Conservation (phyloP, 2,797 vertebrate species). For the Parauchenoglanis punctatus region DNA sequence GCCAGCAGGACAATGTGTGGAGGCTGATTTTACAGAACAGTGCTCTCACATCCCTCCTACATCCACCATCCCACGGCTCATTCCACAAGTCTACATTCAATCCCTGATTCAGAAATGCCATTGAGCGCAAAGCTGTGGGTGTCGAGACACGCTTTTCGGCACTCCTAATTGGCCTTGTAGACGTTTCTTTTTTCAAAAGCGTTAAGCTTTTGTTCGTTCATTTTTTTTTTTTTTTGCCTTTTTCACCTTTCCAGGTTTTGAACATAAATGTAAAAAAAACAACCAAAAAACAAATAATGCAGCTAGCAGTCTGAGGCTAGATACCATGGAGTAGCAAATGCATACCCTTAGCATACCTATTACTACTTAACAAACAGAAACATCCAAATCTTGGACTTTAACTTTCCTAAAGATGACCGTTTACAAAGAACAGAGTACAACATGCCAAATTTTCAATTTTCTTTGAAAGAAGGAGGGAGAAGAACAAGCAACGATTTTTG, state of each 20-base stretch:
- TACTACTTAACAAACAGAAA: not conserved
- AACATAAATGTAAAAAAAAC: not conserved
- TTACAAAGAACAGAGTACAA: not conserved
- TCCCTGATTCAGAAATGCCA: constrained; percentile 60
- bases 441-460: not conserved
- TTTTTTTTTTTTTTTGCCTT: not conserved
- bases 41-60: constrained; percentile 64
- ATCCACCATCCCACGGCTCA: constrained; percentile 60
- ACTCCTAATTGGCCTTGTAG: constrained; percentile 24
- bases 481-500: not conserved
- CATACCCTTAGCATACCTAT: not conserved
- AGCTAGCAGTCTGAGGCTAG: not conserved
- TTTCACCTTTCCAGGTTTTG: constrained; percentile 3
- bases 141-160: constrained; percentile 11
- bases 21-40: constrained; percentile 49
- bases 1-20: constrained; percentile 52
- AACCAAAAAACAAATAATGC: not conserved
- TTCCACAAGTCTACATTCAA: constrained; percentile 64
- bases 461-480: not conserved
- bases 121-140: constrained; percentile 64
- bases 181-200: not conserved
- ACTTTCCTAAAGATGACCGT: not conserved
- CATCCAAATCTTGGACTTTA: not conserved
- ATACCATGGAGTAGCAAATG: not conserved
- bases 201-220: not conserved